Percentiles rank a stretch among this genome's conserved stretches.
These are phyloP conservation scores for Hydractinia symbiolongicarpus DNA, from an alignment of 30 jellyfish, hydroid and myxozoan genomes.

Conservation along the genomic window DNA sequence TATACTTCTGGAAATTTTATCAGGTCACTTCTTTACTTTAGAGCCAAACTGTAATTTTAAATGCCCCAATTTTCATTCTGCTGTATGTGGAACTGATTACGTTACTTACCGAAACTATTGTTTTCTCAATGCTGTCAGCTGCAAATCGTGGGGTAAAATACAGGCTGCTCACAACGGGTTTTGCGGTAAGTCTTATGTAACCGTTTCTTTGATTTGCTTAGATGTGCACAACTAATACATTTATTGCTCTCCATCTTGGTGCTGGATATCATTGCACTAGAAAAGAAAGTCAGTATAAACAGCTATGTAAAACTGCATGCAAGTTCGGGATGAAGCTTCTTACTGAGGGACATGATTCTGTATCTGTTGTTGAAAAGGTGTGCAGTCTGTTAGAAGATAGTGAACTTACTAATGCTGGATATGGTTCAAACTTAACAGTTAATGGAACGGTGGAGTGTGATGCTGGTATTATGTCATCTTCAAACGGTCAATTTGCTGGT, in stretches of 20 bases:
- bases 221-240: slow-evolving; percentile 21
- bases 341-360: slow-evolving; percentile 34
- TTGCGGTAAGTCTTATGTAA: slow-evolving; percentile 6
- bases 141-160: slow-evolving; percentile 1
- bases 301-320: slow-evolving; percentile 48
- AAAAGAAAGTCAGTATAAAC: slow-evolving; percentile 38
- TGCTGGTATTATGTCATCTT: slow-evolving; percentile 75
- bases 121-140: neutral
- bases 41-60: no score
- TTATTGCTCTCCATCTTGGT: slow-evolving; percentile 73
- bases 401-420: slow-evolving; percentile 87
- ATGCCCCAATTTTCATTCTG: neutral
- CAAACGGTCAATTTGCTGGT: slow-evolving; percentile 60
- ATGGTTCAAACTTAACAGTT: slow-evolving; percentile 67
- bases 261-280: slow-evolving; percentile 81
- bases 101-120: slow-evolving; percentile 3
- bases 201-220: no score
- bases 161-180: neutral
- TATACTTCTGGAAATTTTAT: no score
- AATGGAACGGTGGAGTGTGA: slow-evolving; percentile 78
- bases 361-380: slow-evolving; percentile 43
- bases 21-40: no score
- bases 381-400: slow-evolving; percentile 64
- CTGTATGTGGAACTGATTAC: slow-evolving; percentile 7
- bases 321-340: slow-evolving; percentile 39